These are phyloP conservation scores for Synanthedon formicaeformis DNA, from an alignment of 2,888 invertebrate species.

Conservation along the genomic window DNA sequence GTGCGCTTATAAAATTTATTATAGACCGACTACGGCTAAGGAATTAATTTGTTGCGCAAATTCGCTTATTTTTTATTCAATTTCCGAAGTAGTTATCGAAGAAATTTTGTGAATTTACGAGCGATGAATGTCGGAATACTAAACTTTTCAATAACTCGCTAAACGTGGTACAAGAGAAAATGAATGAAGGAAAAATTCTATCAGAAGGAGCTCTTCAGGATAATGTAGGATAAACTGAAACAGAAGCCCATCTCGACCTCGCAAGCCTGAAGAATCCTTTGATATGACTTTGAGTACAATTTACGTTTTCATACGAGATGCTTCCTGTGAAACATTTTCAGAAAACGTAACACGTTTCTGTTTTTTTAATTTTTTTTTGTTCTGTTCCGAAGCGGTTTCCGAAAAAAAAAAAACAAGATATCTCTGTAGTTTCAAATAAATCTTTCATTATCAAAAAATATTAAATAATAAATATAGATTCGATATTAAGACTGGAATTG, in stretches of 20 bases:
- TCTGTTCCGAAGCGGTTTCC: too few species aligned
- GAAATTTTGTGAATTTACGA: conserved; percentile 9
- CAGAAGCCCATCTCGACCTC: conserved; percentile 18
- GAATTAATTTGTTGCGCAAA: conserved; percentile 4
- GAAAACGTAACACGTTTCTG: not conserved
- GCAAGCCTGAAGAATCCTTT: conserved; percentile 40
- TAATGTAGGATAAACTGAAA: conserved; percentile 33
- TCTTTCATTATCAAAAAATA: too few species aligned
- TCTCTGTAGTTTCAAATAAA: too few species aligned
- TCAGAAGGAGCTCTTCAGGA: conserved; percentile 29
- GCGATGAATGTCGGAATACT: conserved; percentile 6
- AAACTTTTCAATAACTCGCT: not conserved
- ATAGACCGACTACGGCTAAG: conserved; percentile 5
- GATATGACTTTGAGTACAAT: conserved; percentile 53
- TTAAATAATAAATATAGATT: too few species aligned
- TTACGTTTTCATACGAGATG: conserved; percentile 40
- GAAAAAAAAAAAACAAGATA: too few species aligned
- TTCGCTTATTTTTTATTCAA: conserved; percentile 3
- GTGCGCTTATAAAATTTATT: conserved; percentile 22
- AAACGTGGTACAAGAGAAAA: not conserved
- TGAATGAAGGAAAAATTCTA: conserved; percentile 20
- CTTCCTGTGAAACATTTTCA: conserved; percentile 10
- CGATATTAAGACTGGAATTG: too few species aligned
- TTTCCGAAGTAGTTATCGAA: conserved; percentile 11
- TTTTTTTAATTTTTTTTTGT: not conserved